phyloP scores from a whole-genome alignment of 2,888 invertebrate genomes.

The Cordilura impudica region DNA sequence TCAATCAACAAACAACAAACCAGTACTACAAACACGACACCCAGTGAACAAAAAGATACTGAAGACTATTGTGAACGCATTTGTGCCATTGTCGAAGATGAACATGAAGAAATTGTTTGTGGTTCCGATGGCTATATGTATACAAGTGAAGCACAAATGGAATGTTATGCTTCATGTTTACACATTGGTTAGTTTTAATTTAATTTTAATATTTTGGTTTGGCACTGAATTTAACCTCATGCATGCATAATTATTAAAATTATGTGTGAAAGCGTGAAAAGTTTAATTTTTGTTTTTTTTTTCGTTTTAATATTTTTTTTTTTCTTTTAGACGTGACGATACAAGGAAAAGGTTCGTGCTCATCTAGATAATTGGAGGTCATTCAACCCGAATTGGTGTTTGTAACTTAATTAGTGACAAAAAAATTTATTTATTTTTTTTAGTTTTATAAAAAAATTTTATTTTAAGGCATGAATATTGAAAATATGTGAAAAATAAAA shows the following conservation, averaged over 20 bases:
- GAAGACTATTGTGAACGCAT: conserved; percentile 75
- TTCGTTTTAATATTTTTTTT: neutral
- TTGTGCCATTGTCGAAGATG: conserved; percentile 76
- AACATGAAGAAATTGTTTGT: conserved; percentile 75
- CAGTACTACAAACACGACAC: conserved; percentile 53
- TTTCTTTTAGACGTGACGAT: conserved; percentile 73
- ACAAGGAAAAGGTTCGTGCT: conserved; percentile 75
- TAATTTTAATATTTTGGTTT: neutral
- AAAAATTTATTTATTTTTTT: conserved; percentile 49
- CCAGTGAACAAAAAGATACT: conserved; percentile 68
- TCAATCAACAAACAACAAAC: neutral
- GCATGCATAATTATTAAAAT: conserved; percentile 6
- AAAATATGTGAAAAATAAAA: conserved; percentile 25
- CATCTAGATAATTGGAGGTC: conserved; percentile 67
- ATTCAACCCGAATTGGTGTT: conserved; percentile 7
- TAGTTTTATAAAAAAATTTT: conserved; percentile 26
- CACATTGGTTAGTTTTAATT: conserved; percentile 72
- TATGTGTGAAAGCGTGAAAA: conserved; percentile 15
- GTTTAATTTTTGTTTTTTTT: neutral
- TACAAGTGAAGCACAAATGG: conserved; percentile 75
- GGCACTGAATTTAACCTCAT: neutral
- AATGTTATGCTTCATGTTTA: conserved; percentile 75
- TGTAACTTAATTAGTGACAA: conserved; percentile 50
- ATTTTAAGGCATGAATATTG: neutral
- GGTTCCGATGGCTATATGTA: conserved; percentile 77